These are phyloP conservation scores for Psephotus haematonotus DNA, from an alignment of 2,113 vertebrate genomes.

Conservation along the genomic window DNA sequence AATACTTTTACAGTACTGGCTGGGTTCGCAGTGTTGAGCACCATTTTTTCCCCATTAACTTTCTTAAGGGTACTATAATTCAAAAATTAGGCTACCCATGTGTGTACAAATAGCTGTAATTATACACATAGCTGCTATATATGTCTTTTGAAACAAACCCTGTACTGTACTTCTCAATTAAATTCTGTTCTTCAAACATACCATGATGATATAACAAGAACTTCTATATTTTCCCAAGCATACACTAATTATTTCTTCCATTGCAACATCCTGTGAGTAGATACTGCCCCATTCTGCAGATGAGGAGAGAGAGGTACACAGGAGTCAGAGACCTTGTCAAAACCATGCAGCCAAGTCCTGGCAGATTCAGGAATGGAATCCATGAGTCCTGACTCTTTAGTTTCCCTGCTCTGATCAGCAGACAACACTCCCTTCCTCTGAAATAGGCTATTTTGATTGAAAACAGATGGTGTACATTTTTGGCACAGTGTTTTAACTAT, in stretches of 20 bases:
- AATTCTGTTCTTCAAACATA: neutral
- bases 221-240: neutral
- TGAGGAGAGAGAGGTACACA: neutral
- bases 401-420: constrained; percentile 51
- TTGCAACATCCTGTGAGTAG: neutral
- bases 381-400: constrained; percentile 31
- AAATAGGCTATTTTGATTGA: constrained; percentile 62
- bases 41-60: constrained; percentile 10
- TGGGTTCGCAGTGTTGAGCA: neutral
- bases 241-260: constrained; percentile 10
- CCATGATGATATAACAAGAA: neutral
- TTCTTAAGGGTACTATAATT: constrained; percentile 4
- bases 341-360: neutral
- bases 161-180: neutral
- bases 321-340: constrained; percentile 19
- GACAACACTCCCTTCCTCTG: constrained; percentile 58
- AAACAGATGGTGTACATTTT: constrained; percentile 61
- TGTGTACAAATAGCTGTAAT: constrained; percentile 20
- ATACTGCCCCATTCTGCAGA: neutral
- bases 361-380: constrained; percentile 40
- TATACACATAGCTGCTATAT: neutral
- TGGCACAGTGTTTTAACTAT: constrained; percentile 35
- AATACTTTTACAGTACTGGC: constrained; percentile 40
- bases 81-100: neutral
- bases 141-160: neutral